Evolutionary conservation across 2,888 invertebrate species (phyloP).

Genomic region (Ctena decussata): DNA sequence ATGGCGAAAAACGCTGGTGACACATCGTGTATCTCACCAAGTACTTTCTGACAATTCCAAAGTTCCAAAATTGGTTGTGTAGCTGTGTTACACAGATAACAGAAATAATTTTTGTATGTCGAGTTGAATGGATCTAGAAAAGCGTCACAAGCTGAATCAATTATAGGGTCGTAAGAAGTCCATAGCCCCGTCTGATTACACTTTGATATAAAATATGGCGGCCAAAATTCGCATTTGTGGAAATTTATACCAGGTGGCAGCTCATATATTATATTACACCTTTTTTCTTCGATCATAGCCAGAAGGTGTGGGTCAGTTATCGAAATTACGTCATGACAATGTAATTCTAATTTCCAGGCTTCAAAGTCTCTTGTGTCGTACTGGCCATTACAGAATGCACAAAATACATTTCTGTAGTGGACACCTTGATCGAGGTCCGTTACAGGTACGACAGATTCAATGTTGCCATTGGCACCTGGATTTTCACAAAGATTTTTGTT

Average conservation of each 20-base stretch:
- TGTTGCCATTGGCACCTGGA: background rate
- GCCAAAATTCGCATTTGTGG: background rate
- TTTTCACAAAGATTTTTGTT: background rate
- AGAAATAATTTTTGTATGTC: background rate
- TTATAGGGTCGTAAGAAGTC: background rate
- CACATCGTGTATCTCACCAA: too few species aligned
- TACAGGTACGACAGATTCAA: background rate
- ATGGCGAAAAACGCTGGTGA: too few species aligned
- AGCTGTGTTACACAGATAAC: background rate
- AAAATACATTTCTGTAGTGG: background rate
- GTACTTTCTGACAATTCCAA: too few species aligned
- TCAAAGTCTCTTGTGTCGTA: background rate
- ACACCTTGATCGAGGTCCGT: background rate
- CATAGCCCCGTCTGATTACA: background rate
- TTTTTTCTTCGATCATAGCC: background rate
- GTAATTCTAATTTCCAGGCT: background rate
- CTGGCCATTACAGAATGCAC: background rate
- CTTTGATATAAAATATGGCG: background rate
- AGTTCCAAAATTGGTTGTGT: too few species aligned
- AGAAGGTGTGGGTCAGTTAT: background rate
- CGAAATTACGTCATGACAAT: background rate
- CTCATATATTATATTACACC: background rate
- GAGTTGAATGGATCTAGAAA: background rate
- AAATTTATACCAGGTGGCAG: background rate
- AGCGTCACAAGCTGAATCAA: background rate